Evolutionary conservation across 2,797 vertebrate genomes (phyloP).

Genomic region (Neosilurus hyrtlii): DNA sequence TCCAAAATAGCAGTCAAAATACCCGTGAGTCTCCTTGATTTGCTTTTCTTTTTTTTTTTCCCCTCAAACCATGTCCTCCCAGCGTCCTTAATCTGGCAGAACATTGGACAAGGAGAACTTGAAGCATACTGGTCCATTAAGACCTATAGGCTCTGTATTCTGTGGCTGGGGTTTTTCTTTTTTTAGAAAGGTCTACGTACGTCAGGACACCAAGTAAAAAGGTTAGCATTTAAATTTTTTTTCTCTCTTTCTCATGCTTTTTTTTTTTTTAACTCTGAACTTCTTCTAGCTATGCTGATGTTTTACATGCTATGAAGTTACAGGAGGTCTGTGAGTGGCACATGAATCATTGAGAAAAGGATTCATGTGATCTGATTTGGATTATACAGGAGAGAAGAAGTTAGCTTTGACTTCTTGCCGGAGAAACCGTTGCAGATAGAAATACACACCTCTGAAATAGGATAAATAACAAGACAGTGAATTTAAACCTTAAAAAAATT

Average conservation of each 20-base stretch:
- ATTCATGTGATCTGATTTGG: not conserved
- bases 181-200: slow-evolving; percentile 7
- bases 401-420: not conserved
- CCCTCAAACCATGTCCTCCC: slow-evolving; percentile 49
- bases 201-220: slow-evolving; percentile 53
- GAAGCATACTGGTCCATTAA: slow-evolving; percentile 19
- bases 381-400: not conserved
- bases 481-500: not conserved
- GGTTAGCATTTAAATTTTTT: slow-evolving; percentile 60
- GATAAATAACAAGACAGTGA: not conserved
- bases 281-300: not conserved
- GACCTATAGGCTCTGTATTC: slow-evolving; percentile 11
- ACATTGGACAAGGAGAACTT: slow-evolving; percentile 23
- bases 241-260: not conserved
- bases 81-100: slow-evolving; percentile 50
- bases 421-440: not conserved
- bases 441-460: no score
- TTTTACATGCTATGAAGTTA: not conserved
- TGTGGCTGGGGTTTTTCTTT: not conserved
- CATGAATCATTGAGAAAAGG: not conserved
- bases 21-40: slow-evolving; percentile 56
- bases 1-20: slow-evolving; percentile 45
- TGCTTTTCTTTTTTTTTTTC: slow-evolving; percentile 48
- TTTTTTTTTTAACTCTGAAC: not conserved
- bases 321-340: no score